Evolutionary conservation across 2,888 invertebrate species (phyloP), one percentile per base, ranked within the genome.

Genomic region (Bombylius discolor): DNA sequence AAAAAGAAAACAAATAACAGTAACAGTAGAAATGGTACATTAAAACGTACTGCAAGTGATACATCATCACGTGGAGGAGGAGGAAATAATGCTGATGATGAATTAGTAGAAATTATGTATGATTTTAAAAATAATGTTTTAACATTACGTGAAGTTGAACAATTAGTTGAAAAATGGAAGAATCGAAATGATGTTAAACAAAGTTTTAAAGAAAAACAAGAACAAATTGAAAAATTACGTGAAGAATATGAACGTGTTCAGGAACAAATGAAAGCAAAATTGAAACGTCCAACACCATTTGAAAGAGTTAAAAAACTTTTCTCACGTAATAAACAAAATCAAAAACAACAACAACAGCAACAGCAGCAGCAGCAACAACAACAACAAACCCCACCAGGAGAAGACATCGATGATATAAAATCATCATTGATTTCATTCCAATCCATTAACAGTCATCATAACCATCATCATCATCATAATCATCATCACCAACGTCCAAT

Each of bases 81-180:
- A 49, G 23, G 50, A 13, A 49, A 49, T 2, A 74, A 72, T 59
- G 73, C 68, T 6, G 74, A 90, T 68, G 88, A 88, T 60, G 90
- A 92, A 68, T 76, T 92, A 57, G 81, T 87, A 5, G 90, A 91
- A 74, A 89, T 92, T 52, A 88, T 92, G 68, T 88, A 85, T 66
- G 90, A 91, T 66, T 91, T 89, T 66, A 91, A 92, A 70, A 90
- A 90, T 66, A 89, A 91, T 67, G 89, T 90, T 5, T 85, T 89
- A 62, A 85, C 88, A 0, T 87, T 92, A 66, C 80, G 84, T 0
- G 89, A 91, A 75, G 88, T 90, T 0, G 91, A 91, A 70, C 82
- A 86, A 63, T 76, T 92, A 52, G 91, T 92, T 1, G 86, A 87
- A 70, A 86, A 87, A 66, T 92, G 92, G 92, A 83, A 83, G 66